These are phyloP conservation scores for Protosalanx chinensis DNA, from an alignment of 2,797 vertebrate species.

Conservation along the genomic window DNA sequence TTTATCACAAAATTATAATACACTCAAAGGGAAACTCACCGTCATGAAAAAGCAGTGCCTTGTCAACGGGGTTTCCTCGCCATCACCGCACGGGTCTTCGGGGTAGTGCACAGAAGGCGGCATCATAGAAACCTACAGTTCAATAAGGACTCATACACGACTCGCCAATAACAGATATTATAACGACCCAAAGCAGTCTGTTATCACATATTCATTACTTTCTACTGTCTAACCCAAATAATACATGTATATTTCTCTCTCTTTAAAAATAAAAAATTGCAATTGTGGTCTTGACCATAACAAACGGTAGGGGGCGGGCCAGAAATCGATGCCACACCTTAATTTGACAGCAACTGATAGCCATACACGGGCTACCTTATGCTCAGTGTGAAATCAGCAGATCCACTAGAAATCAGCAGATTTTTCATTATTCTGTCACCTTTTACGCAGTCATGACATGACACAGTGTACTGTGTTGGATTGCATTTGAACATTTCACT, in stretches of 20 bases:
- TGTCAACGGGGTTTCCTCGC: slow-evolving; percentile 99
- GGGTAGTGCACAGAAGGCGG: slow-evolving; percentile 76
- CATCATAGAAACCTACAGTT: slow-evolving; percentile 38
- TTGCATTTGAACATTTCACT: too few species aligned
- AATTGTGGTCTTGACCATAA: slow-evolving; percentile 33
- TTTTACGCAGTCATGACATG: too few species aligned
- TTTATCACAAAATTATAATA: slow-evolving; percentile 99
- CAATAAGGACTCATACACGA: slow-evolving; percentile 24
- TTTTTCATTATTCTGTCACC: background rate
- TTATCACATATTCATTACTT: background rate
- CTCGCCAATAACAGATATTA: too few species aligned
- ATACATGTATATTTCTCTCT: background rate
- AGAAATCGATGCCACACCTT: slow-evolving; percentile 63
- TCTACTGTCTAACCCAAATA: background rate
- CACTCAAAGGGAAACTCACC: slow-evolving; percentile 99
- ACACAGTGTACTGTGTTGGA: background rate
- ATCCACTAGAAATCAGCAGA: background rate
- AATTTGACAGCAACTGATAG: slow-evolving; percentile 4
- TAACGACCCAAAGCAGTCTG: too few species aligned
- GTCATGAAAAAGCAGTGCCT: slow-evolving; percentile 99
- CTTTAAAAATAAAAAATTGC: slow-evolving; percentile 20
- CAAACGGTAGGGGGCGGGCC: slow-evolving; percentile 70
- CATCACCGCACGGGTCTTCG: slow-evolving; percentile 98
- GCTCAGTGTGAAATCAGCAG: background rate
- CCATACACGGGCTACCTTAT: background rate